phyloP scores from a whole-genome alignment of 2,797 vertebrate species.

The Protosalanx chinensis region DNA sequence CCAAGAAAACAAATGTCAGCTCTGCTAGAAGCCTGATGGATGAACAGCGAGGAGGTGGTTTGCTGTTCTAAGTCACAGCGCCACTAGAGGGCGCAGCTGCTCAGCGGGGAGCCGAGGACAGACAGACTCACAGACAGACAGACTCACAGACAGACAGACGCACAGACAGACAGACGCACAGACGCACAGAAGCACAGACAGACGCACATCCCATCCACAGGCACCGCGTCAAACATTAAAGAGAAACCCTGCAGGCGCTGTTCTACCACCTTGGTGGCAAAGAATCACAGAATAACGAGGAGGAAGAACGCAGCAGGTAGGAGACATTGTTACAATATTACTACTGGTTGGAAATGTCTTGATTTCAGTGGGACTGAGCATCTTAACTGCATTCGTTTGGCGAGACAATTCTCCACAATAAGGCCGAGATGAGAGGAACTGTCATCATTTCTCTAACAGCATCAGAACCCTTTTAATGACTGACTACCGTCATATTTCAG shows the following conservation, averaged over 20 bases:
- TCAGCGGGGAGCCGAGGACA: slow-evolving; percentile 35
- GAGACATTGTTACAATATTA: slow-evolving; percentile 9
- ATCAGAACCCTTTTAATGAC: slow-evolving; percentile 25
- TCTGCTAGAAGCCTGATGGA: slow-evolving; percentile 45
- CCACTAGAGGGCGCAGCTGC: slow-evolving; percentile 54
- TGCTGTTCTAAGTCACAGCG: slow-evolving; percentile 36
- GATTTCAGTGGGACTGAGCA: slow-evolving; percentile 10
- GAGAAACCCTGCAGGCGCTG: slow-evolving; percentile 53
- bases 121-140: slow-evolving; percentile 45
- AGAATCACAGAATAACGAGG: slow-evolving; percentile 22
- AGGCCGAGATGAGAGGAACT: slow-evolving; percentile 56
- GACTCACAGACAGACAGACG: slow-evolving; percentile 42
- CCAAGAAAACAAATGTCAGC: background rate
- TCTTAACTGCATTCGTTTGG: slow-evolving; percentile 37
- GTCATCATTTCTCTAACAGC: slow-evolving; percentile 30
- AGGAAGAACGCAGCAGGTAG: slow-evolving; percentile 38
- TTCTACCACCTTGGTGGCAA: slow-evolving; percentile 59
- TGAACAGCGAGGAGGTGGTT: background rate
- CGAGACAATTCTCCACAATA: slow-evolving; percentile 56
- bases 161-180: slow-evolving; percentile 49
- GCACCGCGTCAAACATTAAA: slow-evolving; percentile 66
- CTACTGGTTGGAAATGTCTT: slow-evolving; percentile 7
- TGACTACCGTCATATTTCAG: background rate
- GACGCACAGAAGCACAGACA: slow-evolving; percentile 45
- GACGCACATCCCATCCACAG: slow-evolving; percentile 54